Evolutionary conservation across 2,113 vertebrate species (phyloP).

Genomic region (Madoqua kirkii): DNA sequence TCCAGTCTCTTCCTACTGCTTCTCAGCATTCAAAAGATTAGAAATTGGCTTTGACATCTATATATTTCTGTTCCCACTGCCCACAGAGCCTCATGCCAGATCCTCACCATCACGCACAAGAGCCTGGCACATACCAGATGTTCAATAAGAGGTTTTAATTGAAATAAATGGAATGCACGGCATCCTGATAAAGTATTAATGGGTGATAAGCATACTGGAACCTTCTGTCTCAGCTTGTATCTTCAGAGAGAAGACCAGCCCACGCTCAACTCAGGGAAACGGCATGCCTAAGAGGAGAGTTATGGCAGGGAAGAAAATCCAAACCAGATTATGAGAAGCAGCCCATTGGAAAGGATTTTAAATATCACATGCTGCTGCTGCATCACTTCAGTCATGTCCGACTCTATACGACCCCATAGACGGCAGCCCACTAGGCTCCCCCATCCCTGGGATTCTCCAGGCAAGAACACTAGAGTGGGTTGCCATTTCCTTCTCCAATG

Average conservation of each 20-base stretch:
- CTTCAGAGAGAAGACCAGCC: background rate
- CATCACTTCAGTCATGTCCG: too few relatives aligned
- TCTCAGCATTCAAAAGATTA: background rate
- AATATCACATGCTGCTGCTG: background rate
- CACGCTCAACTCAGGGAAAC: background rate
- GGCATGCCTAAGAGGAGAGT: background rate
- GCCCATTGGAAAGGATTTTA: background rate
- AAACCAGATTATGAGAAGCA: background rate
- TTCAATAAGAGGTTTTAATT: background rate
- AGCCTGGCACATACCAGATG: background rate
- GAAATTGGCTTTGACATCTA: background rate
- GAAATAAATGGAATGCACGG: background rate
- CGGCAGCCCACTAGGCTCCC: too few relatives aligned
- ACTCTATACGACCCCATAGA: too few relatives aligned
- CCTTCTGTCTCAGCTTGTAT: background rate
- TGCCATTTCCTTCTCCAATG: too few relatives aligned
- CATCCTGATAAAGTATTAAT: background rate
- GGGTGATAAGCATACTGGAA: background rate
- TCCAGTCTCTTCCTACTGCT: background rate
- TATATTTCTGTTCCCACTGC: background rate
- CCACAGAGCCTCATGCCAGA: background rate
- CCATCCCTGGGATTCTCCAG: too few relatives aligned
- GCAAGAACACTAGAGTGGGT: too few relatives aligned
- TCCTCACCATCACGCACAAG: background rate
- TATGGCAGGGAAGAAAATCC: background rate